phyloP scores from a whole-genome alignment of 2,888 invertebrate species.

The Thysanoteuthis rhombus region DNA sequence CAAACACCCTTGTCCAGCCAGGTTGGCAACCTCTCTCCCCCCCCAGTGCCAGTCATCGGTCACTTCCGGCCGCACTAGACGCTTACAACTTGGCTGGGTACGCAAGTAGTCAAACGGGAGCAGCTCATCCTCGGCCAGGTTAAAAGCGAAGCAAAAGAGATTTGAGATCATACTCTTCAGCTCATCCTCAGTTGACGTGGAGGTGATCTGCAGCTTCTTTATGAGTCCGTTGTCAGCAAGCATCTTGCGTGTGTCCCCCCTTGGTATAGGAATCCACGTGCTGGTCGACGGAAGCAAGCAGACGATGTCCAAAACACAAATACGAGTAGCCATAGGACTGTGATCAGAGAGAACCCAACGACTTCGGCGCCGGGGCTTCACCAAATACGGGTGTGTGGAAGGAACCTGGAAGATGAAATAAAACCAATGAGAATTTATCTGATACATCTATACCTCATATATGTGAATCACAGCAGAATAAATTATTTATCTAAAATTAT shows the following conservation, averaged over 20 bases:
- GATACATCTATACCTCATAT: no score
- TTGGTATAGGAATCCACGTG: conserved; percentile 30
- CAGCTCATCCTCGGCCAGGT: conserved; percentile 31
- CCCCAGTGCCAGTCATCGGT: conserved; percentile 27
- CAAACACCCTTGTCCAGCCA: conserved; percentile 32
- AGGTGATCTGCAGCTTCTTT: conserved; percentile 26
- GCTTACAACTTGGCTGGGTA: conserved; percentile 28
- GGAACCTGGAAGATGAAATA: conserved; percentile 16
- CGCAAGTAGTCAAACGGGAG: conserved; percentile 32
- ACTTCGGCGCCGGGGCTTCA: conserved; percentile 24
- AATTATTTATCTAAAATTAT: no score
- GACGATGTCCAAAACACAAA: conserved; percentile 31
- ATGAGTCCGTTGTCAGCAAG: conserved; percentile 26
- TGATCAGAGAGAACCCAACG: conserved; percentile 25
- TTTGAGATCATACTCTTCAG: conserved; percentile 24
- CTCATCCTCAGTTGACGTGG: background rate
- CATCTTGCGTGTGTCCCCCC: conserved; percentile 31
- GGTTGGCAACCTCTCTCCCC: conserved; percentile 26
- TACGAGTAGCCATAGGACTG: conserved; percentile 26
- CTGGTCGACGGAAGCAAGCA: conserved; percentile 30
- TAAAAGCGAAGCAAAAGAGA: conserved; percentile 21
- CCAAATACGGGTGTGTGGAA: conserved; percentile 22
- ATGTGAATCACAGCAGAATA: no score
- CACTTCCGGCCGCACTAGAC: conserved; percentile 30
- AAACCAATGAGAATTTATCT: no score